Evolutionary conservation across 2,113 vertebrate species (phyloP), one percentile per base, ranked within the genome.

Genomic region (Tachysurus vachellii): DNA sequence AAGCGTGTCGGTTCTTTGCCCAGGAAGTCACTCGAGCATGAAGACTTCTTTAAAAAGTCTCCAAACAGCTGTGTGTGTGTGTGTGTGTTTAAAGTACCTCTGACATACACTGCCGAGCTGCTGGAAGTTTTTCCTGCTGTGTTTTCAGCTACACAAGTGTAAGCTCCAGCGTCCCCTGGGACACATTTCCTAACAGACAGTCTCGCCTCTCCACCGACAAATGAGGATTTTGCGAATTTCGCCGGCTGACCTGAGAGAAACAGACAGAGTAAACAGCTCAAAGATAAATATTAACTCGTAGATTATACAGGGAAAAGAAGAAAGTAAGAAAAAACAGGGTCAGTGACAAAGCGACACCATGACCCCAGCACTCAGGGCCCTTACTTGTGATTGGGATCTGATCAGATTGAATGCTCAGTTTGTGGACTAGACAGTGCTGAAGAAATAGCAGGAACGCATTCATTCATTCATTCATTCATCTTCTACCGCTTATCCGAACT

Each of bases 101-200:
- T 93, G 59, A 95, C 90, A 19, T 88, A 92, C 59, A 95, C 93
- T 1, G 94, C 92, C 9, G 94, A 92, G 1, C 94, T 94, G 91
- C 94, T 94, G 61, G 94, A 95, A 0, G 92, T 93, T 84, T 93
- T 95, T 36, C 95, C 95, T 1, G 87, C 89, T 4, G 59, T 9
- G 89, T 94, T 96, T 88, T 95, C 94, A 1, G 91, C 94, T 89
- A 94, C 31, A 73, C 95, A 95, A 2, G 93, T 95, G 88, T 95
- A 96, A 28, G 93, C 93, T 0, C 95, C 95, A 0, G 94, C 94
- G 36, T 95, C 95, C 76, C 95, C 95, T 0, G 94, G 94, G 82
- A 95, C 91, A 64, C 94, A 95, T 16, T 96, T 94, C n/a, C 6
- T 90, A 89, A 96, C 92, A 56, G 92, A 85, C 70, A 94, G 92